phyloP scores from a whole-genome alignment of 2,888 invertebrate genomes.

The Achlya flavicornis region DNA sequence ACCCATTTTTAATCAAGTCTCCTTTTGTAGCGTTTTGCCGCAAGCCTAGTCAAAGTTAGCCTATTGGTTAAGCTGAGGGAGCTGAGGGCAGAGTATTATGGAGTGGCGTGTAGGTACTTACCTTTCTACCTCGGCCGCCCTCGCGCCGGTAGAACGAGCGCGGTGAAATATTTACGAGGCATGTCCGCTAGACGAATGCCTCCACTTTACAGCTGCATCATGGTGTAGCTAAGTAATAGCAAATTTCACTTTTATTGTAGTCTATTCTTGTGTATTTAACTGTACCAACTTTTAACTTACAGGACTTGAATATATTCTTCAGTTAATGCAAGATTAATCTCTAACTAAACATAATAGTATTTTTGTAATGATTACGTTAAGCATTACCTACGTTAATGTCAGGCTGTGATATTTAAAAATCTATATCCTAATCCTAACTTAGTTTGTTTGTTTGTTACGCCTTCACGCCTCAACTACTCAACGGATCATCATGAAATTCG shows the following conservation, averaged over 20 bases:
- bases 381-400: too few species aligned
- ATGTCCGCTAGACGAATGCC: constrained; percentile 2
- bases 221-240: background rate
- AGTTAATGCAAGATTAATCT: too few species aligned
- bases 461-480: too few species aligned
- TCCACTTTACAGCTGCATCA: background rate
- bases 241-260: background rate
- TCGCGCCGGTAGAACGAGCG: background rate
- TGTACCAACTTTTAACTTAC: too few species aligned
- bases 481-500: too few species aligned
- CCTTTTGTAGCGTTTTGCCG: background rate
- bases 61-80: background rate
- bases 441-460: too few species aligned
- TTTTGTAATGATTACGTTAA: too few species aligned
- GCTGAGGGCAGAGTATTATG: background rate
- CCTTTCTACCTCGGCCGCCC: background rate
- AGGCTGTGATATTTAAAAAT: too few species aligned
- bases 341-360: background rate
- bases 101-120: background rate
- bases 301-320: too few species aligned
- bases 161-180: background rate
- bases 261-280: background rate
- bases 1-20: background rate
- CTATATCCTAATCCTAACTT: too few species aligned
- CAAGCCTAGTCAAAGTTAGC: background rate